These are phyloP conservation scores for Drosophila rellima DNA, from an alignment of 2,888 invertebrate genomes.

Conservation along the genomic window DNA sequence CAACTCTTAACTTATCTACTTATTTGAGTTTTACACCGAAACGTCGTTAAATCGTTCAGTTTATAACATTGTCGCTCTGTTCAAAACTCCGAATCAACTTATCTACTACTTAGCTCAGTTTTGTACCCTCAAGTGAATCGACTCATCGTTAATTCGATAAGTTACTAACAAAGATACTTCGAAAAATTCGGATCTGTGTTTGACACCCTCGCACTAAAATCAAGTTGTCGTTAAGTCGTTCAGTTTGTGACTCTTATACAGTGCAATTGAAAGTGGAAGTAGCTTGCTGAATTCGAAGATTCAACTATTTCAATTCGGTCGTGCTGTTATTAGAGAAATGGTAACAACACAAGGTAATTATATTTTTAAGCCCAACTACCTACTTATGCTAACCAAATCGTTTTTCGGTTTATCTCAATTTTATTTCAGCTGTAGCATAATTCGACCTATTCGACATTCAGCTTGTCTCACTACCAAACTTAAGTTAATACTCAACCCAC, in stretches of 20 bases:
- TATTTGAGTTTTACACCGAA: background rate
- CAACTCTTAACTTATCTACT: slow-evolving; percentile 63
- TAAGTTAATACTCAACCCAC: background rate
- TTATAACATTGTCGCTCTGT: background rate
- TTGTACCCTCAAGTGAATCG: background rate
- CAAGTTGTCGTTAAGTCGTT: background rate
- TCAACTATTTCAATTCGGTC: background rate
- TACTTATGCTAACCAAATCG: background rate
- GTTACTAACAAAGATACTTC: background rate
- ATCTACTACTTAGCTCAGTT: background rate
- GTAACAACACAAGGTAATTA: background rate
- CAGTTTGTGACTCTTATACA: background rate
- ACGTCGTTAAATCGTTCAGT: background rate
- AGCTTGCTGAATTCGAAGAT: slow-evolving; percentile 1
- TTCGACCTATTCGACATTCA: slow-evolving; percentile 1
- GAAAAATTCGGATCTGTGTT: background rate
- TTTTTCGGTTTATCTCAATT: background rate
- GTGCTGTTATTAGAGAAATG: background rate
- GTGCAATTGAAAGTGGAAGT: background rate
- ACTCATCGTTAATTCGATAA: background rate
- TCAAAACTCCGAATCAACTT: background rate
- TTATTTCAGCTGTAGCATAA: background rate
- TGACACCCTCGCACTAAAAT: background rate
- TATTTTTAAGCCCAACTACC: background rate
- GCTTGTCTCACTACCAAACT: background rate